A percentile compares a stretch with the other conserved stretches of the same genome.
Conservation (phyloP, 2,888 invertebrate species). For the Harpagoxenus sublaevis region DNA sequence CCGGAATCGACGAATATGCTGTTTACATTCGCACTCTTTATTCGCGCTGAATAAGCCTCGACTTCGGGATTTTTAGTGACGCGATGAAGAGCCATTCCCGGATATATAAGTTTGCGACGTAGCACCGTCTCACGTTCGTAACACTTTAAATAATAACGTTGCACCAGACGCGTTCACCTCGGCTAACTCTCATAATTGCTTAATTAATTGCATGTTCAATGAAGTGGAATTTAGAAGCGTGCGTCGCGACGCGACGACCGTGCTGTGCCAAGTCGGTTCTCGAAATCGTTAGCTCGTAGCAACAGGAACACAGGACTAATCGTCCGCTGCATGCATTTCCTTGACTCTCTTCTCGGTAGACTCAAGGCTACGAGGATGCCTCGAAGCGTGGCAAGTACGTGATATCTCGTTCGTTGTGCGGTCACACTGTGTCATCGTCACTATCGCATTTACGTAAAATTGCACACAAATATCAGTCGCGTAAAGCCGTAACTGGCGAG, state of each 20-base stretch:
- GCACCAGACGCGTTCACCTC: slow-evolving; percentile 30
- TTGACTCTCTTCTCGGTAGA: slow-evolving; percentile 34
- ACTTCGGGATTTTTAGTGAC: background rate
- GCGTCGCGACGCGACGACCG: background rate
- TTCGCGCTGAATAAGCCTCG: slow-evolving; percentile 1
- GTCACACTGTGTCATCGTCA: background rate
- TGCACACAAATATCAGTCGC: background rate
- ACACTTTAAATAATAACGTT: slow-evolving; percentile 29
- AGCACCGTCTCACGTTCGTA: background rate
- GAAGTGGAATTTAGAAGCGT: background rate
- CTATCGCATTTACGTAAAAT: background rate
- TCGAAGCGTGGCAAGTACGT: background rate
- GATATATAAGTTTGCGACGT: background rate
- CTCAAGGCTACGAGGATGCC: slow-evolving; percentile 11
- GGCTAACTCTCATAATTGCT: slow-evolving; percentile 36
- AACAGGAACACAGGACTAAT: background rate
- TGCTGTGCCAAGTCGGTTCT: slow-evolving; percentile 14
- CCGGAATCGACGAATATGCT: background rate
- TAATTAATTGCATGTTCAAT: slow-evolving; percentile 36
- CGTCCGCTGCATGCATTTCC: slow-evolving; percentile 21
- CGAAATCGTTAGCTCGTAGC: slow-evolving; percentile 2
- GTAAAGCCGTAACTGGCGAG: background rate
- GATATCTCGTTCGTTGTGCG: background rate
- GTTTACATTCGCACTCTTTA: slow-evolving; percentile 6
- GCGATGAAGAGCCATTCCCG: background rate